Evolutionary conservation across 1,140 invertebrate species (phyloP).

Genomic region (Drosophila quadrilineata): DNA sequence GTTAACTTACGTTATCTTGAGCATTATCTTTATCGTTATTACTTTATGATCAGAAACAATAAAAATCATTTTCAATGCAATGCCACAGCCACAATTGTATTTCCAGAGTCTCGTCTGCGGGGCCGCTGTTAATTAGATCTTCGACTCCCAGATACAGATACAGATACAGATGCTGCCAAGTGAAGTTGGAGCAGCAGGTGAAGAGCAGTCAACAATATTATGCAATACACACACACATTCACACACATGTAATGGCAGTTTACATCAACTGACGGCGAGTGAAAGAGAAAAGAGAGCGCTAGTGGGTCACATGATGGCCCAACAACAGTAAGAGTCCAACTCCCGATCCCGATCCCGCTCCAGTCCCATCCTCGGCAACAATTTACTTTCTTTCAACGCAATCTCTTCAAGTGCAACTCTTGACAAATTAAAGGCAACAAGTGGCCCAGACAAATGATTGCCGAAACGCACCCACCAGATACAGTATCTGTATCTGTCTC

Average conservation of each 20-base stretch:
- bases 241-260: conserved; percentile 22
- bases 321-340: too few species aligned
- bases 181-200: background rate
- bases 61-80: conserved; percentile 73
- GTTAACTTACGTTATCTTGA: conserved; percentile 64
- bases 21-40: conserved; percentile 65
- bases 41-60: conserved; percentile 68
- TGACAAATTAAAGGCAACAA: conserved; percentile 73
- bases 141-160: too few species aligned
- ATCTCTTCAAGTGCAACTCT: conserved; percentile 68
- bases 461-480: conserved; percentile 58
- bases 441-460: conserved; percentile 64
- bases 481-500: too few species aligned
- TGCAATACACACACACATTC: conserved; percentile 28
- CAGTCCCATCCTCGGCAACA: conserved; percentile 26
- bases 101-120: conserved; percentile 3
- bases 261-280: conserved; percentile 24
- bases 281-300: too few species aligned
- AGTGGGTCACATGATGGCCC: too few species aligned
- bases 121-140: conserved; percentile 45
- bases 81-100: conserved; percentile 23
- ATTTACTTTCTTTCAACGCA: conserved; percentile 64
- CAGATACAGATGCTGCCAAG: background rate
- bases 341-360: too few species aligned
- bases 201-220: conserved; percentile 9